A percentile compares a stretch with the other conserved stretches of the same genome.
Conservation (phyloP, 2,113 vertebrate genomes). For the Cavia porcellus region DNA sequence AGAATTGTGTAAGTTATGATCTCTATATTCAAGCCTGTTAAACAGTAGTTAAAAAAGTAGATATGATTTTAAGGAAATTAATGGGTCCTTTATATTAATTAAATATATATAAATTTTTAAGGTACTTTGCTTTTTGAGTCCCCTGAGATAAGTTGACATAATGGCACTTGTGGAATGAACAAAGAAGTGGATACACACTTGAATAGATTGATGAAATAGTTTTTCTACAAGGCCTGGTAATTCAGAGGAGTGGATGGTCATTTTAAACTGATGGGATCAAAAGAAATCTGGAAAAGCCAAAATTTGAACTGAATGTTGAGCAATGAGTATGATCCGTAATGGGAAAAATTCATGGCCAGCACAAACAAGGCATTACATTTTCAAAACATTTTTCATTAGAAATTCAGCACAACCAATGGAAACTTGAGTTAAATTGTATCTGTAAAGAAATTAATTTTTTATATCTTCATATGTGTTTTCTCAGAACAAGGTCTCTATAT, state of each 20-base stretch:
- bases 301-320: not conserved
- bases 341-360: not conserved
- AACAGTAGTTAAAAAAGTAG: not conserved
- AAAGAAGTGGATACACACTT: not conserved
- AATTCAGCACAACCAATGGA: not conserved
- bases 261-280: not conserved
- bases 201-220: not conserved
- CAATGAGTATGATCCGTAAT: not conserved
- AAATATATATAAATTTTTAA: not conserved
- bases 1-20: not conserved
- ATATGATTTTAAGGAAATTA: not conserved
- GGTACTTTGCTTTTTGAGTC: not conserved
- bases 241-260: not conserved
- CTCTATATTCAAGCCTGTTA: not conserved
- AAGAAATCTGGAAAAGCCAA: not conserved
- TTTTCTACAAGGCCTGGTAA: not conserved
- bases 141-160: not conserved
- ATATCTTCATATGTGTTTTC: not conserved
- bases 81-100: not conserved
- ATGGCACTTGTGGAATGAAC: not conserved
- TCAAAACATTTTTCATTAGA: constrained; percentile 4
- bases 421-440: not conserved
- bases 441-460: constrained; percentile 11
- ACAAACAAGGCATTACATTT: not conserved
- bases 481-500: not conserved